These are phyloP conservation scores for Petrocephalus zakoni DNA, from an alignment of 2,113 vertebrate genomes.

Conservation along the genomic window DNA sequence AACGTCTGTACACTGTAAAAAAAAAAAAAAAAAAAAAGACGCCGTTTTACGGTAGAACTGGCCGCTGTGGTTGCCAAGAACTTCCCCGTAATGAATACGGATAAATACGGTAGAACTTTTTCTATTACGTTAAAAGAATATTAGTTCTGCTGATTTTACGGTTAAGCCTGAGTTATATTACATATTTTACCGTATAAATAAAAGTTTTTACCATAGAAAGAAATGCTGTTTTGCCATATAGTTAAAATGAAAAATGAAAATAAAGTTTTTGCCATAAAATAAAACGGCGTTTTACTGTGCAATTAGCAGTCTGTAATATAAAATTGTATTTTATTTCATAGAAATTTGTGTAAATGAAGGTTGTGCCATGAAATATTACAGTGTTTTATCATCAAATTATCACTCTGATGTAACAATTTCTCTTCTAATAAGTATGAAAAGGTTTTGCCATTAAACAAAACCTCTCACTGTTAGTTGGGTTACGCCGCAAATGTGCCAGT, in stretches of 20 bases:
- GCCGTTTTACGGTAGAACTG: too few species aligned
- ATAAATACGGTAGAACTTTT: too few species aligned
- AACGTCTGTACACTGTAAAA: too few species aligned
- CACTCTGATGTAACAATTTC: neutral
- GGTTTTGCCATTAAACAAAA: neutral
- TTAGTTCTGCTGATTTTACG: too few species aligned
- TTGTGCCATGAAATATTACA: neutral
- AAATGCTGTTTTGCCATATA: too few species aligned
- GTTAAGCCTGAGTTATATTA: too few species aligned
- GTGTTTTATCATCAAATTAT: neutral
- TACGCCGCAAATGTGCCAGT: neutral
- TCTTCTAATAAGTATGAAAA: neutral
- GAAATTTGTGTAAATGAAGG: neutral
- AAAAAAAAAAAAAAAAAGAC: too few species aligned
- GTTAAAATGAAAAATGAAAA: neutral
- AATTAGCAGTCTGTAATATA: neutral
- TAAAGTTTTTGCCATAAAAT: neutral
- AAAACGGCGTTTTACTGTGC: neutral
- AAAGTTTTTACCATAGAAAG: too few species aligned
- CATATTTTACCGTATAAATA: too few species aligned
- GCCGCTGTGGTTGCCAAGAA: too few species aligned
- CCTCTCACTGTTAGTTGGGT: neutral
- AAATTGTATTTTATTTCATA: neutral
- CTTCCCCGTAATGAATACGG: too few species aligned
- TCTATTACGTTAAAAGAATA: too few species aligned